These are phyloP conservation scores for Chelidonichthys spinosus DNA, from an alignment of 2,797 vertebrate species.

Conservation along the genomic window DNA sequence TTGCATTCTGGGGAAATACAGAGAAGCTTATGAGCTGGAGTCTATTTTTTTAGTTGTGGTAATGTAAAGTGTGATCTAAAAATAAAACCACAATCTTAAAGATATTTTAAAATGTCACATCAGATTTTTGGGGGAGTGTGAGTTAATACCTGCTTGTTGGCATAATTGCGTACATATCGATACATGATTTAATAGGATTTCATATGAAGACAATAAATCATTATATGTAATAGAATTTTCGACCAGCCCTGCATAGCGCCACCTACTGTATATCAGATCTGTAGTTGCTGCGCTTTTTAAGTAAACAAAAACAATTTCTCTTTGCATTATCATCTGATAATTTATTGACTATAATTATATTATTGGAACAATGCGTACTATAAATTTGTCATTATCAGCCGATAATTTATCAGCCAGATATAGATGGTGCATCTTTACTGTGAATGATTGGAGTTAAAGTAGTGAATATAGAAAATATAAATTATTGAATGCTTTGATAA, in stretches of 20 bases:
- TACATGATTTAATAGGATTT: neutral
- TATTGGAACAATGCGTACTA: neutral
- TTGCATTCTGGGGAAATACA: neutral
- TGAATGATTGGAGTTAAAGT: constrained; percentile 35
- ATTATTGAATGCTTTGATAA: constrained; percentile 8
- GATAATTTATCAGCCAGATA: neutral
- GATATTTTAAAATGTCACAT: neutral
- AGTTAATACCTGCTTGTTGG: neutral
- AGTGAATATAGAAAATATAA: constrained; percentile 21
- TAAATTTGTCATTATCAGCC: neutral
- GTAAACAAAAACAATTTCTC: neutral
- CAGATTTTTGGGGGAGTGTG: neutral
- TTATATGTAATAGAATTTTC: neutral
- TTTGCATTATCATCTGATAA: neutral
- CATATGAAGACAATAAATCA: neutral
- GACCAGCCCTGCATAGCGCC: neutral
- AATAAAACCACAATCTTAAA: neutral
- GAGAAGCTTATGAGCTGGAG: neutral
- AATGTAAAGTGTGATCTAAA: neutral
- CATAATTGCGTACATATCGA: neutral
- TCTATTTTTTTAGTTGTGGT: neutral
- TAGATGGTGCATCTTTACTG: neutral
- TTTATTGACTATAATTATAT: neutral
- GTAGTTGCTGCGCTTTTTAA: neutral
- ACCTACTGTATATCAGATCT: neutral